A percentile compares a stretch with the other conserved stretches of the same genome.
These are phyloP conservation scores for Etia nguti DNA, from an alignment of 2,113 vertebrate genomes.

Conservation along the genomic window DNA sequence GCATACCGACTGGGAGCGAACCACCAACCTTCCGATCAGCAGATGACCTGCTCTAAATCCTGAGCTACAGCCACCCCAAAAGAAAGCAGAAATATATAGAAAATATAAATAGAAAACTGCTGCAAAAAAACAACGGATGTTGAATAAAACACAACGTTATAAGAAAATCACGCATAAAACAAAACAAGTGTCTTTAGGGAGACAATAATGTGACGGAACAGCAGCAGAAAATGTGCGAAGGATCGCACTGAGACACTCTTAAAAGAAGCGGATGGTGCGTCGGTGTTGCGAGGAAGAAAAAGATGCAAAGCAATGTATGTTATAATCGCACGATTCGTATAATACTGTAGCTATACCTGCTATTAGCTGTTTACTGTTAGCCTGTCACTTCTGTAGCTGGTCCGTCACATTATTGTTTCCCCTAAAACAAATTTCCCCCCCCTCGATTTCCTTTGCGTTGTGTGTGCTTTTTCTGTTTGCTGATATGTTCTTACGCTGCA, in stretches of 20 bases:
- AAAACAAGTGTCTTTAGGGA: background rate
- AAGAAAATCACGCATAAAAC: background rate
- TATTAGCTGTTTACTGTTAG: background rate
- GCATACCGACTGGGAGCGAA: background rate
- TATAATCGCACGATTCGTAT: background rate
- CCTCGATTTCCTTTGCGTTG: fast-evolving
- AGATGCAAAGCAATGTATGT: background rate
- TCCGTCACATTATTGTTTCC: background rate
- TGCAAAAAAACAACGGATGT: background rate
- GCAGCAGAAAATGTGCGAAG: background rate
- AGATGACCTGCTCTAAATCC: background rate
- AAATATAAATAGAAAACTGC: background rate
- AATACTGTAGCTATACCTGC: background rate
- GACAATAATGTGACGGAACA: background rate
- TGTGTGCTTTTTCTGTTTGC: background rate
- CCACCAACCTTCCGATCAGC: background rate
- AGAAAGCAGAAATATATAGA: background rate
- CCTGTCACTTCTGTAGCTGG: background rate
- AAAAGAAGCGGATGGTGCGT: background rate
- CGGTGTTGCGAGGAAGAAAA: background rate
- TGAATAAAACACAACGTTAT: background rate
- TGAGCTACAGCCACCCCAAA: background rate
- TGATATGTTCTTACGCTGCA: background rate
- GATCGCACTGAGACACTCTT: background rate
- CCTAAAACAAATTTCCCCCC: no score